Evolutionary conservation across 1,140 invertebrate species (phyloP).

Genomic region (Drosophila auraria): DNA sequence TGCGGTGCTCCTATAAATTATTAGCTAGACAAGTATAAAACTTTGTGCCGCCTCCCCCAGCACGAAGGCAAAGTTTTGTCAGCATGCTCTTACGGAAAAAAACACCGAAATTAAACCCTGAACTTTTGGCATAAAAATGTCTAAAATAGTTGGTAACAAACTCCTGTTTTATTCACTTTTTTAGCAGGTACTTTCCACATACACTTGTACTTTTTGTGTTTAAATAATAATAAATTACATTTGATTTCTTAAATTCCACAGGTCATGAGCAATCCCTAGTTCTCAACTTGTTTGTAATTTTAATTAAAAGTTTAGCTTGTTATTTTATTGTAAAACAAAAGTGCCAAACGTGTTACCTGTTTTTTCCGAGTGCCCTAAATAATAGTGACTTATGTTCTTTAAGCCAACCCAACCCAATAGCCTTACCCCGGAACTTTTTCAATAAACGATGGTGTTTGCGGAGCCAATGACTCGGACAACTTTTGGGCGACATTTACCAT

Average conservation of each 20-base stretch:
- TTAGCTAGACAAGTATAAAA: conserved; percentile 34
- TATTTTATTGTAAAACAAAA: neutral
- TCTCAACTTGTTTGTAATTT: no score
- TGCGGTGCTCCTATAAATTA: conserved; percentile 37
- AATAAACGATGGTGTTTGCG: conserved; percentile 51
- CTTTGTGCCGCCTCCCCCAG: conserved; percentile 10
- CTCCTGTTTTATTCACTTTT: neutral
- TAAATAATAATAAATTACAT: no score
- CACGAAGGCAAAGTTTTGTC: conserved; percentile 26
- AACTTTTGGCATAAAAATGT: conserved; percentile 11
- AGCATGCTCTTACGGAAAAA: conserved; percentile 13
- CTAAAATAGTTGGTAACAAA: neutral
- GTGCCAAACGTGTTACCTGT: no score
- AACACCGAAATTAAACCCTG: conserved; percentile 5
- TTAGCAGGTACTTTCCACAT: neutral
- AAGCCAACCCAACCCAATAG: neutral
- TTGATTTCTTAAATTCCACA: no score
- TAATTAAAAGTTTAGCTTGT: no score
- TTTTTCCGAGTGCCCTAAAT: conserved; percentile 20
- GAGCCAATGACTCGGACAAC: conserved; percentile 23
- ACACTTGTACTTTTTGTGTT: no score
- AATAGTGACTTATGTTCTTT: conserved; percentile 26
- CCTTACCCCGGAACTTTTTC: conserved; percentile 28
- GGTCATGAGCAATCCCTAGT: no score
- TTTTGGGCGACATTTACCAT: conserved; percentile 26